Evolutionary conservation across 1,140 invertebrate species (phyloP), one percentile per base, ranked within the genome.

Genomic region (Brachionus rubens): DNA sequence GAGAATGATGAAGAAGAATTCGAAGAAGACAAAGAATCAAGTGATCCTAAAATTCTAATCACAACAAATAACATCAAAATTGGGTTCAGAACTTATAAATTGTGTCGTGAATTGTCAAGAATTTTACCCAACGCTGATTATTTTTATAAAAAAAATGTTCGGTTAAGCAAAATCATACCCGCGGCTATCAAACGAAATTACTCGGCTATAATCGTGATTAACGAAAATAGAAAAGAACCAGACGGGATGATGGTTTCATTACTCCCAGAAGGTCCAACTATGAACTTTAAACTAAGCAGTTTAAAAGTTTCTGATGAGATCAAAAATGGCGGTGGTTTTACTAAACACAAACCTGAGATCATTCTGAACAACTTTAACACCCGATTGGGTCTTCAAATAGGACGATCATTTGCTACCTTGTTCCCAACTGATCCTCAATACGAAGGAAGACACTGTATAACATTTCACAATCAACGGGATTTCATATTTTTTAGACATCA

Each of bases 401-500:
- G 91, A 5, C 88, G 96, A 78, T 93, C 98, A 91, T 86, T 99
- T 52, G 92, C 93, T n/a, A 91, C 93, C 0, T 82, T 99, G 10
- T 99, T 99, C 86, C 95, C 98, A 83, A 93, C 94, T 85, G 89
- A 95, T 81, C 95, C 96, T 0, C 89, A 98, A 81, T 99, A 96
- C 83, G 89, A 90, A 80, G 95, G 95, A 1, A 87, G 94, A 16
- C 87, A 95, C 78, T 94, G 90, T 2, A 92, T 96, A 14, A 98
- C 96, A 14, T 98, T 99, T 83, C 96, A 99, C 83, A 99, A 99
- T 87, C 96, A 99, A 82, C 87, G 96, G 77, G 96, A 99, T 87
- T 99, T 95, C 80, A 95, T 99, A 80, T 99, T 99, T 85, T 97
- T 99, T 81, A 88, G 96, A 68, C 94, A 99, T 86, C 96, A 99